Evolutionary conservation across 92 coral and sea anemone species (phyloP).

Genomic region (Epizoanthus stellaris): DNA sequence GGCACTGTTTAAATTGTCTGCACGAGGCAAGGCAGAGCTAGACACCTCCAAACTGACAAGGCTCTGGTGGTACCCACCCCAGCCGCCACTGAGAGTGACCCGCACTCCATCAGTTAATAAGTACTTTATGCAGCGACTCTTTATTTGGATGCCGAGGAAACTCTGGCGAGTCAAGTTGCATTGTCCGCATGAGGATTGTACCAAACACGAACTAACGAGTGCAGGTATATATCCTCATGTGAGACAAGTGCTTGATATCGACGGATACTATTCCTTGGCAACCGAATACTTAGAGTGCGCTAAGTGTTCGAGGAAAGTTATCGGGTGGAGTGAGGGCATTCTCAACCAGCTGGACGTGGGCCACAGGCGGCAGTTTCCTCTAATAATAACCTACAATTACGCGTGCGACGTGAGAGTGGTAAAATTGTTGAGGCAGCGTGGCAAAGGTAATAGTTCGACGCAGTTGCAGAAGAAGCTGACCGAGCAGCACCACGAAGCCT

Average conservation of each 20-base stretch:
- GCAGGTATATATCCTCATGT: conserved; percentile 52
- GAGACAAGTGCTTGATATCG: conserved; percentile 59
- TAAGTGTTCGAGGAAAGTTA: conserved; percentile 52
- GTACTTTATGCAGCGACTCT: conserved; percentile 44
- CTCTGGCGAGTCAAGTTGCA: conserved; percentile 26
- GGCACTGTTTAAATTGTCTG: conserved; percentile 22
- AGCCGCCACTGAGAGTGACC: conserved; percentile 40
- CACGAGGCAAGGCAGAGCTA: conserved; percentile 42
- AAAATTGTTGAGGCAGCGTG: conserved; percentile 39
- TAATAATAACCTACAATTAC: conserved; percentile 48
- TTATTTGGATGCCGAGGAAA: conserved; percentile 56
- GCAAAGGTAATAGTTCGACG: conserved; percentile 38
- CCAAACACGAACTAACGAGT: conserved; percentile 39
- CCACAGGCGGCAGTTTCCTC: conserved; percentile 51
- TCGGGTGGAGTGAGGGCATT: conserved; percentile 61
- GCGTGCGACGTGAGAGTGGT: conserved; percentile 59
- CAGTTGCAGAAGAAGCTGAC: conserved; percentile 44
- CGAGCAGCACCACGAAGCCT: conserved; percentile 55
- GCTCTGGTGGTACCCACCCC: conserved; percentile 57
- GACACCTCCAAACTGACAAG: conserved; percentile 19
- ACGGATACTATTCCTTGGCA: conserved; percentile 60
- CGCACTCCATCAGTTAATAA: conserved; percentile 32
- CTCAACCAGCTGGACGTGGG: conserved; percentile 56
- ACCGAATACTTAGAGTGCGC: conserved; percentile 63
- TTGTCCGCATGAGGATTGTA: conserved; percentile 35